A percentile compares a stretch with the other conserved stretches of the same genome.
phyloP scores from a whole-genome alignment of 2,888 invertebrate species.

The Hyposoter didymator region DNA sequence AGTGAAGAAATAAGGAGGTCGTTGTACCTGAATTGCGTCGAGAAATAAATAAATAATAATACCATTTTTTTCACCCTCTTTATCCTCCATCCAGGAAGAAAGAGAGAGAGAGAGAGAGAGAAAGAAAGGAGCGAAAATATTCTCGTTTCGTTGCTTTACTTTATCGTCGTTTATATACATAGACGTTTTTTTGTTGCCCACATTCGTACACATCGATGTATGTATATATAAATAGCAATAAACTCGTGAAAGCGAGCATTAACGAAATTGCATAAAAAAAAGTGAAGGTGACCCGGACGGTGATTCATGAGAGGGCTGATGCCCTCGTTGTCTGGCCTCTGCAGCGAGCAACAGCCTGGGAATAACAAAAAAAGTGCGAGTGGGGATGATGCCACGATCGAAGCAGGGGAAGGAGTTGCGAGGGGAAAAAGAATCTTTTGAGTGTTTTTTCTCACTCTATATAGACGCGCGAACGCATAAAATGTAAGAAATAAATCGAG shows the following conservation, averaged over 20 bases:
- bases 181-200: neutral
- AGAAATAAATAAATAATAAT: slow-evolving; percentile 25
- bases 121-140: neutral
- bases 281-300: slow-evolving; percentile 82
- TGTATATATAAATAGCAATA: slow-evolving; percentile 31
- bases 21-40: slow-evolving; percentile 17
- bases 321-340: slow-evolving; percentile 82
- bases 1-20: slow-evolving; percentile 24
- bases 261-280: slow-evolving; percentile 80
- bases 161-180: slow-evolving; percentile 24
- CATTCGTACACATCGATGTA: neutral
- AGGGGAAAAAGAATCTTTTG: slow-evolving; percentile 52
- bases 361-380: slow-evolving; percentile 43
- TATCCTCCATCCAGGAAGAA: slow-evolving; percentile 32
- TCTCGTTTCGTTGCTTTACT: slow-evolving; percentile 7
- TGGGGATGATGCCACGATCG: slow-evolving; percentile 50
- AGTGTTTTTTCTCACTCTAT: neutral
- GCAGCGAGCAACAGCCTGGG: slow-evolving; percentile 64
- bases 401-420: slow-evolving; percentile 45
- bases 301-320: slow-evolving; percentile 82
- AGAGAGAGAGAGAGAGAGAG: slow-evolving; percentile 2
- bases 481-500: slow-evolving; percentile 22
- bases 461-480: slow-evolving; percentile 21
- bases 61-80: slow-evolving; percentile 6
- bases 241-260: slow-evolving; percentile 65